Conservation (phyloP, 2,113 vertebrate genomes). For the Coregonus clupeaformis region DNA sequence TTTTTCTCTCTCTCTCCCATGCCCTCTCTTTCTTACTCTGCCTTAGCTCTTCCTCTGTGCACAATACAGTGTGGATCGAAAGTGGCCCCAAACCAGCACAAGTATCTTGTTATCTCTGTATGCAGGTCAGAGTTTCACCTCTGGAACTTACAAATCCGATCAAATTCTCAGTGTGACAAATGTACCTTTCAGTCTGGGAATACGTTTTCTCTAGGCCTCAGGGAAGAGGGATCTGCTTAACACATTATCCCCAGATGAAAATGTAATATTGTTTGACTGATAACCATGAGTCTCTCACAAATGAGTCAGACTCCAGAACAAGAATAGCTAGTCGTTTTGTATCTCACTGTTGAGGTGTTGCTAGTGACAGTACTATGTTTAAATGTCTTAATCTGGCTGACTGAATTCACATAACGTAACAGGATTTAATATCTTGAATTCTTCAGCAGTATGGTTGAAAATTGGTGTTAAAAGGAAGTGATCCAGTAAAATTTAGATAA, state of each 20-base stretch:
- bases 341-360: not conserved
- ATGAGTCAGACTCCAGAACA: not conserved
- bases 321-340: not conserved
- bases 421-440: no score
- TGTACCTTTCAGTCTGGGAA: conserved; percentile 9
- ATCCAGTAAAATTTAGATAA: no score
- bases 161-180: conserved; percentile 37
- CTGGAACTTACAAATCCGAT: conserved; percentile 27
- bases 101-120: conserved; percentile 17
- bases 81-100: conserved; percentile 15
- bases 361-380: not conserved
- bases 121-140: conserved; percentile 25
- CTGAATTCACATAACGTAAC: no score
- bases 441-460: no score
- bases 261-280: conserved; percentile 20
- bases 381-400: not conserved
- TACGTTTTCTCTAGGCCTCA: conserved; percentile 22
- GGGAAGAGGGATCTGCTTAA: conserved; percentile 21
- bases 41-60: conserved; percentile 7
- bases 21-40: not conserved
- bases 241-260: not conserved
- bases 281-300: conserved; percentile 21
- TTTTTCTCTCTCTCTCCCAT: no score
- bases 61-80: not conserved
- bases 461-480: no score